Percentiles rank a stretch among this genome's conserved stretches.
These are phyloP conservation scores for Anoplopoma fimbria DNA, from an alignment of 2,113 vertebrate species.

Conservation along the genomic window DNA sequence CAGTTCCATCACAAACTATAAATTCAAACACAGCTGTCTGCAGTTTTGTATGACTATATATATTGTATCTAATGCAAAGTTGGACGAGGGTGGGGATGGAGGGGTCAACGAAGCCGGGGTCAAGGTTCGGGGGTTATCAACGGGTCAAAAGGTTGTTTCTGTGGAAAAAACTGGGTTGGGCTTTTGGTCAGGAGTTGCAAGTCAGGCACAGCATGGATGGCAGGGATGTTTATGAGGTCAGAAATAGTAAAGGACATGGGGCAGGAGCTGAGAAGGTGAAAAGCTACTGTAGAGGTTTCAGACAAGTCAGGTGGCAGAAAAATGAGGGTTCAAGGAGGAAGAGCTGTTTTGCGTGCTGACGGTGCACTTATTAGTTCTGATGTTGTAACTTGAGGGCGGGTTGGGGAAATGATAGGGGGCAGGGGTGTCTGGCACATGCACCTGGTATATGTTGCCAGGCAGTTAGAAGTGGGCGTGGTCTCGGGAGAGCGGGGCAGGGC, in stretches of 20 bases:
- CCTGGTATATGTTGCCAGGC: constrained; percentile 78
- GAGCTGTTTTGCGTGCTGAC: constrained; percentile 64
- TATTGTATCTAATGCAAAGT: constrained; percentile 64
- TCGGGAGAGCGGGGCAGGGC: constrained; percentile 56
- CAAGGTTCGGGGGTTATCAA: constrained; percentile 21
- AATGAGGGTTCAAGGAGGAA: constrained; percentile 24
- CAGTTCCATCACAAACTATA: constrained; percentile 61
- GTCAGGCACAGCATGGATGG: constrained; percentile 59
- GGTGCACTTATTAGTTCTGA: constrained; percentile 73
- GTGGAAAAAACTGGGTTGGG: constrained; percentile 31
- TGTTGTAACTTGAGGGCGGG: constrained; percentile 48
- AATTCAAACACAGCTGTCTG: constrained; percentile 64
- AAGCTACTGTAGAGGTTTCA: constrained; percentile 13
- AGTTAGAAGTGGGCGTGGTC: constrained; percentile 73
- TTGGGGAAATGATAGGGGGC: not conserved
- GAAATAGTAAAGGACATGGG: constrained; percentile 9
- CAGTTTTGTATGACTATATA: constrained; percentile 55
- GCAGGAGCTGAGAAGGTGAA: not conserved
- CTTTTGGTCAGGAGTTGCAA: constrained; percentile 56
- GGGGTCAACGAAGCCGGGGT: constrained; percentile 31
- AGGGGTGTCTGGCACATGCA: constrained; percentile 80
- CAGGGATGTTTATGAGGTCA: constrained; percentile 18
- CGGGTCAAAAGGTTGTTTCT: constrained; percentile 35
- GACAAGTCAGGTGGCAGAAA: constrained; percentile 29
- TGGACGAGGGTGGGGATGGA: constrained; percentile 47